Evolutionary conservation across 2,797 vertebrate species (phyloP).

Genomic region (Platyrinchus mystaceus): DNA sequence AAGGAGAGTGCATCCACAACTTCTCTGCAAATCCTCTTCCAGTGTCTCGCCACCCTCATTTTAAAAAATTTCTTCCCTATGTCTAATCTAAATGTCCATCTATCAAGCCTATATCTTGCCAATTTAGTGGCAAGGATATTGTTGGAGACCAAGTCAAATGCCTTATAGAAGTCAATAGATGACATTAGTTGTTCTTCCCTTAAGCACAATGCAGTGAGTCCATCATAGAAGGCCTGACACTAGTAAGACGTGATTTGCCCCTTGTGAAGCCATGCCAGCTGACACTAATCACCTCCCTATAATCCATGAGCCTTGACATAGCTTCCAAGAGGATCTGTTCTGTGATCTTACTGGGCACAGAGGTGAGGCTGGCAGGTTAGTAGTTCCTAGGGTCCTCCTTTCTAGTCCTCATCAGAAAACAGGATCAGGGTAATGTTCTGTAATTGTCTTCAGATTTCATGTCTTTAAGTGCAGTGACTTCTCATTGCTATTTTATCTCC

Average conservation of each 20-base stretch:
- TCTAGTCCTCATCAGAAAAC: background rate
- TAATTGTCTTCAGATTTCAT: background rate
- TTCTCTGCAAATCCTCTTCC: background rate
- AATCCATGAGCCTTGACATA: background rate
- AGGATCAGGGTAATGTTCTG: background rate
- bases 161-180: background rate
- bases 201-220: background rate
- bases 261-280: background rate
- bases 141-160: background rate
- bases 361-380: background rate
- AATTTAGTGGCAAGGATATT: background rate
- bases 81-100: background rate
- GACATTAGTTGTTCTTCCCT: background rate
- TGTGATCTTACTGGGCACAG: background rate
- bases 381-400: background rate
- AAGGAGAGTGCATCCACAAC: rapidly evolving
- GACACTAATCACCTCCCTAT: background rate
- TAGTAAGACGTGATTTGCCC: background rate
- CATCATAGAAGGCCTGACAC: rapidly evolving
- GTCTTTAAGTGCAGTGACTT: background rate
- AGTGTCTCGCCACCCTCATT: background rate
- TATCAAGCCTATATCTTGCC: background rate
- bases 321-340: background rate
- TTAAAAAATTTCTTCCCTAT: background rate
- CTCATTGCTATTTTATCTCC: background rate